Evolutionary conservation across 1,140 invertebrate genomes (phyloP), one percentile per base, ranked within the genome.

Genomic region (Lamellibrachia luymesi): DNA sequence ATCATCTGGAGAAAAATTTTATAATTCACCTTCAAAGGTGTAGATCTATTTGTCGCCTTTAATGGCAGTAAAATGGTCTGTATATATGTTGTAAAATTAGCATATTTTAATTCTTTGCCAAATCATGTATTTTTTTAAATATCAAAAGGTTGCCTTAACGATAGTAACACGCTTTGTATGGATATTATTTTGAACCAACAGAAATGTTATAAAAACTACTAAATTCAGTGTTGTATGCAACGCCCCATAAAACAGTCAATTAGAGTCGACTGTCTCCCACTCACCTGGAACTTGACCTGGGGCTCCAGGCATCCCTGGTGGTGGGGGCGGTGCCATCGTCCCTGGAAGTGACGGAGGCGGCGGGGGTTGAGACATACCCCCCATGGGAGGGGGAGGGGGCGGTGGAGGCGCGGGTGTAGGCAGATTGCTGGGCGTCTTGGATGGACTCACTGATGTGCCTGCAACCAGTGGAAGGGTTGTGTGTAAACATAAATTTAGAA

Each of bases 321-420:
- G 51, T 51, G 92, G 92, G 51, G 51, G 51, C 2, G 64, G 51
- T 5, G 64, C 98, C 8, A 95, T 95, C 94, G 93, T 27, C 51
- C 93, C 93, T 91, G 56, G 17, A n/a, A 92, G 90, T n/a, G 94
- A 94, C 7, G 93, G 94, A 25, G 94, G 94, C 50, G 94, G 94
- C 17, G 94, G 94, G 4, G 94, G 94, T 7, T 93, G 94, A 51
- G 93, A 92, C 80, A 64, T 50, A 91, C n/a, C 52, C 52, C 89
- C 25, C 22, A 91, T 91, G 92, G 90, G 80, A 93, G 92, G 92
- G 52, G 95, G 95, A 38, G 95, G 95, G 13, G 95, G 95, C 49
- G 94, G 94, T 5, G 95, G 94, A 93, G 95, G 95, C 38, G 95
- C 94, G 51, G 96, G 95, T 90, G 95, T 95, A 8, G 95, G 95